Percentiles rank a stretch among this genome's conserved stretches.
Evolutionary conservation across 2,888 invertebrate genomes (phyloP).

Genomic region (Margaritifera margaritifera): DNA sequence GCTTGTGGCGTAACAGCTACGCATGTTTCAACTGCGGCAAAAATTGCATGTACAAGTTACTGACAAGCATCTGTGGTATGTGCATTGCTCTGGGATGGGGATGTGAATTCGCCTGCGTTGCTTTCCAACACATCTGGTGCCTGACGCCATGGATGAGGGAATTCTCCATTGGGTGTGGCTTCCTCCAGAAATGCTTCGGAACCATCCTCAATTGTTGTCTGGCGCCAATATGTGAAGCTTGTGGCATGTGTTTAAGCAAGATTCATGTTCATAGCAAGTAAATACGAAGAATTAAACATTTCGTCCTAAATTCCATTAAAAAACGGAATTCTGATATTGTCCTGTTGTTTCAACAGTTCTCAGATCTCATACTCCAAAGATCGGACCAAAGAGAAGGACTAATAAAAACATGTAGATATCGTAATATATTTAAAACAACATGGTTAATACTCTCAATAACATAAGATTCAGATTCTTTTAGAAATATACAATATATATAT

Average conservation of each 20-base stretch:
- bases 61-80: conserved; percentile 80
- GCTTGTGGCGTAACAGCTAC: conserved; percentile 81
- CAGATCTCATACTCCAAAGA: no score
- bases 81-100: conserved; percentile 79
- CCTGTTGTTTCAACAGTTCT: no score
- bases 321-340: no score
- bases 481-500: no score
- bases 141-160: conserved; percentile 80
- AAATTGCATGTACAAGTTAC: conserved; percentile 81
- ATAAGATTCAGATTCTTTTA: no score
- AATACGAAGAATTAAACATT: no score
- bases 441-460: no score
- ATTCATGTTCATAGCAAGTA: conserved; percentile 20
- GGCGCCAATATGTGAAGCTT: conserved; percentile 80
- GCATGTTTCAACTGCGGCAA: conserved; percentile 79
- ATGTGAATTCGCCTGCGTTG: conserved; percentile 74
- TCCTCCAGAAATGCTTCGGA: conserved; percentile 71
- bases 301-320: no score
- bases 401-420: no score
- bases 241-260: conserved; percentile 53
- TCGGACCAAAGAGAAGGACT: no score
- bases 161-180: conserved; percentile 78
- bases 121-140: conserved; percentile 82
- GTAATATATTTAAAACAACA: no score
- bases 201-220: conserved; percentile 74